These are phyloP conservation scores for Glaucomys volans DNA, from an alignment of 2,113 vertebrate genomes.

Conservation along the genomic window DNA sequence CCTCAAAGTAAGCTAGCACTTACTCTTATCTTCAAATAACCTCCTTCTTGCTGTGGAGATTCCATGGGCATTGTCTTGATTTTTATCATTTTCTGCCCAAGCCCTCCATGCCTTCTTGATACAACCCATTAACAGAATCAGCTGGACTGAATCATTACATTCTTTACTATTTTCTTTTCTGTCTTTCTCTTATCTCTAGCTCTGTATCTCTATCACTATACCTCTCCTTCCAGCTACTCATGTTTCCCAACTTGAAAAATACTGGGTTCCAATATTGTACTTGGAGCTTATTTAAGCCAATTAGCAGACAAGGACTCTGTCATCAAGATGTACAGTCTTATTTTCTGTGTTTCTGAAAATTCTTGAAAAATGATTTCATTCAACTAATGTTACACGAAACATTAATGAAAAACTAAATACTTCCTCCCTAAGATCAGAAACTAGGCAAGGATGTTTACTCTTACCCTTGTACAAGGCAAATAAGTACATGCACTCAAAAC, in stretches of 20 bases:
- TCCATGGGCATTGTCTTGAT: conserved; percentile 36
- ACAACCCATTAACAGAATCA: conserved; percentile 29
- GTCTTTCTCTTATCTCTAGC: background rate
- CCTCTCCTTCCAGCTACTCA: background rate
- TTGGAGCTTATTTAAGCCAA: conserved; percentile 3
- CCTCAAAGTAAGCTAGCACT: conserved; percentile 34
- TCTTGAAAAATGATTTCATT: conserved; percentile 22
- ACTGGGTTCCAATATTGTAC: background rate
- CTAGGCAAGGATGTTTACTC: background rate
- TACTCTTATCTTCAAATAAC: conserved; percentile 47
- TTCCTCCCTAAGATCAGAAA: background rate
- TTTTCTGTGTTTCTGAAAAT: conserved; percentile 29
- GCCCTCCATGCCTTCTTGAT: background rate
- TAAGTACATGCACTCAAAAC: background rate
- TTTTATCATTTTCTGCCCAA: conserved; percentile 49
- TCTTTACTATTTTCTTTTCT: background rate
- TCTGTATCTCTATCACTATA: background rate
- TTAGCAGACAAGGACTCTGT: background rate
- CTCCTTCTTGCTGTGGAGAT: background rate
- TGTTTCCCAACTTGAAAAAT: conserved; percentile 41
- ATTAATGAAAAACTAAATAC: conserved; percentile 10
- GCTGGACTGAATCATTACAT: background rate
- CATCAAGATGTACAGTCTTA: background rate
- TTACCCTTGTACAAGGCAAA: background rate
- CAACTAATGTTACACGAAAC: background rate